phyloP scores from a whole-genome alignment of 2,888 invertebrate species.

The Aleiodes leptofemur region DNA sequence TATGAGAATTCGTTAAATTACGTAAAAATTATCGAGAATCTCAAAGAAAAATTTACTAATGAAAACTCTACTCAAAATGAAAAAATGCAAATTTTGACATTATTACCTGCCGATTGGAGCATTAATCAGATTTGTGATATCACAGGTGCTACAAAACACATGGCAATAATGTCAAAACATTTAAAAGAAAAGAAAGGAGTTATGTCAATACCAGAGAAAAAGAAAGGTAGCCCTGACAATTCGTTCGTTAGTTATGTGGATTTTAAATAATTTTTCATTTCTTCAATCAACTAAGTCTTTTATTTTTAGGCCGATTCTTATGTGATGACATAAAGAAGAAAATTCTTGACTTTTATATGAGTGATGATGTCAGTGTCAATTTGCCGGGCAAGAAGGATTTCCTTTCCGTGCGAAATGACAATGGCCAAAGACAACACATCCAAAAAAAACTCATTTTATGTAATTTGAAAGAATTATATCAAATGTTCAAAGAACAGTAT shows the following conservation, averaged over 20 bases:
- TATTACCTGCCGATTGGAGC: constrained; percentile 12
- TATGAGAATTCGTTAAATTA: no score
- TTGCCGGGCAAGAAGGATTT: constrained; percentile 47
- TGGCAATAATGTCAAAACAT: constrained; percentile 31
- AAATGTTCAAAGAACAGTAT: no score
- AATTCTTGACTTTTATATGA: constrained; percentile 36
- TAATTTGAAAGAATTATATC: no score
- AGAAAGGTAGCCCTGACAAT: not conserved
- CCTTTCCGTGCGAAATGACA: constrained; percentile 37
- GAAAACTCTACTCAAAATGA: not conserved
- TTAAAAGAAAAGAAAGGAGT: constrained; percentile 39
- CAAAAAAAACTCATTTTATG: constrained; percentile 24
- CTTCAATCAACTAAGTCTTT: not conserved
- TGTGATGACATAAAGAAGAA: constrained; percentile 35
- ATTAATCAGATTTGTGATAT: not conserved
- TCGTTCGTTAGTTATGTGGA: no score
- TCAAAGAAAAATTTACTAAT: no score
- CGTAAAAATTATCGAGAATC: no score
- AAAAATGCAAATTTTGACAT: constrained; percentile 10
- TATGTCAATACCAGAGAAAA: constrained; percentile 22
- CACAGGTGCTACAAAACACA: constrained; percentile 36
- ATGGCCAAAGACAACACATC: constrained; percentile 35
- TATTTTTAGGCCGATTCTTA: constrained; percentile 15
- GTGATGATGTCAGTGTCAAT: constrained; percentile 38
- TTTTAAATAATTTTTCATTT: no score